A percentile compares a stretch with the other conserved stretches of the same genome.
phyloP scores from a whole-genome alignment of 2,113 vertebrate genomes.

The Penelope pileata region DNA sequence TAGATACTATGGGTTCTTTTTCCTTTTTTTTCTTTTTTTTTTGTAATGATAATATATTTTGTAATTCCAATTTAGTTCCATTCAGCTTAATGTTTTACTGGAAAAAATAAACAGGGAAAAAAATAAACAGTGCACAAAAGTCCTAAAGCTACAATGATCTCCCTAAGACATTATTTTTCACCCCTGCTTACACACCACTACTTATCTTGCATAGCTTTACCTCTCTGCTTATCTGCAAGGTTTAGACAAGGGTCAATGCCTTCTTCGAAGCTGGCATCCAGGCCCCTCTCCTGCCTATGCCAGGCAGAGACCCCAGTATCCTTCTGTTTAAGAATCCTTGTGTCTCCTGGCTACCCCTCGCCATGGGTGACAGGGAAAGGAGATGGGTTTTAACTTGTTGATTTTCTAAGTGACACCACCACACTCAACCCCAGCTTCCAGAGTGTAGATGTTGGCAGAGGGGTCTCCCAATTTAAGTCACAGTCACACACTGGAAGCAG shows the following conservation, averaged over 20 bases:
- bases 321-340: background rate
- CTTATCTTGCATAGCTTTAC: background rate
- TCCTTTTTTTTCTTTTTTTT: no score
- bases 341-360: accelerated
- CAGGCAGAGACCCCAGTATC: background rate
- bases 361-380: accelerated
- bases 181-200: background rate
- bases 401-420: background rate
- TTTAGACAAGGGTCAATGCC: background rate
- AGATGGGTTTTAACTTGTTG: background rate
- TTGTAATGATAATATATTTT: background rate
- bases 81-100: background rate
- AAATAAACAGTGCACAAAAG: background rate
- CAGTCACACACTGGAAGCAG: background rate
- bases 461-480: background rate
- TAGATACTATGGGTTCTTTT: background rate
- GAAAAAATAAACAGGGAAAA: no score
- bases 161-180: accelerated
- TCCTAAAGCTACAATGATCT: background rate
- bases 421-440: background rate
- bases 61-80: accelerated
- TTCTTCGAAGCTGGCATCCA: background rate
- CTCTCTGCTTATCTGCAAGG: background rate
- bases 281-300: background rate
- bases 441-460: accelerated